Percentiles rank a stretch among this genome's conserved stretches.
These are phyloP conservation scores for Coelopa frigida DNA, from an alignment of 1,140 invertebrate species.

Conservation along the genomic window DNA sequence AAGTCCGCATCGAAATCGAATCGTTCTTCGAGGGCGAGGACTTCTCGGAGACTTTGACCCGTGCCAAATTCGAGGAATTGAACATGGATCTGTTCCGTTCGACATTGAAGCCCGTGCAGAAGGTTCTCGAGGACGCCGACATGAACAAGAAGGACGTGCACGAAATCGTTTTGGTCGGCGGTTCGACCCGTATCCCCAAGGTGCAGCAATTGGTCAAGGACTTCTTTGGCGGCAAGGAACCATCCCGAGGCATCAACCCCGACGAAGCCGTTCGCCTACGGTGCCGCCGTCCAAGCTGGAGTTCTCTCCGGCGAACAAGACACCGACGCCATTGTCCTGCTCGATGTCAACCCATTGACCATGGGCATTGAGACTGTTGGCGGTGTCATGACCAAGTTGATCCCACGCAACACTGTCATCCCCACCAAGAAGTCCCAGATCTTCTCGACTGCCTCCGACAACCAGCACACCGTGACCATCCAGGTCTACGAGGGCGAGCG, in stretches of 20 bases:
- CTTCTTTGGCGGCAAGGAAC: slow-evolving; percentile 97
- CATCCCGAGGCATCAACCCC: slow-evolving; percentile 95
- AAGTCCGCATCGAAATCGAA: slow-evolving; percentile 98
- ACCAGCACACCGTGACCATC: slow-evolving; percentile 98
- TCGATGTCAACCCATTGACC: slow-evolving; percentile 97
- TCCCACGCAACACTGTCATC: slow-evolving; percentile 96
- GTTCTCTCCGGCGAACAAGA: slow-evolving; percentile 84
- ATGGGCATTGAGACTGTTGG: slow-evolving; percentile 99
- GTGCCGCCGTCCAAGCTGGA: slow-evolving; percentile 97
- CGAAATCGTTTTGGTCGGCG: slow-evolving; percentile 98
- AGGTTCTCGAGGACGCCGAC: slow-evolving; percentile 95
- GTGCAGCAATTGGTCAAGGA: slow-evolving; percentile 98
- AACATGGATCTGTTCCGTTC: slow-evolving; percentile 99
- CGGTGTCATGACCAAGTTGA: slow-evolving; percentile 99
- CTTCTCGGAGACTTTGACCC: slow-evolving; percentile 97
- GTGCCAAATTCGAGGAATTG: slow-evolving; percentile 98
- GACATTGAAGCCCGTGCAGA: slow-evolving; percentile 98
- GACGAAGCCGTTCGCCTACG: slow-evolving; percentile 97
- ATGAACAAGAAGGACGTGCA: slow-evolving; percentile 98
- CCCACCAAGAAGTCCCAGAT: slow-evolving; percentile 99
- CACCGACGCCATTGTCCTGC: slow-evolving; percentile 91
- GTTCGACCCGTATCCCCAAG: slow-evolving; percentile 98
- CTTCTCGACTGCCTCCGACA: slow-evolving; percentile 98
- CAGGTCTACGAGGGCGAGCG: slow-evolving; percentile 97
- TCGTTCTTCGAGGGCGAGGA: slow-evolving; percentile 98